These are phyloP conservation scores for Lithophane socia DNA, from an alignment of 2,888 invertebrate genomes.

Conservation along the genomic window DNA sequence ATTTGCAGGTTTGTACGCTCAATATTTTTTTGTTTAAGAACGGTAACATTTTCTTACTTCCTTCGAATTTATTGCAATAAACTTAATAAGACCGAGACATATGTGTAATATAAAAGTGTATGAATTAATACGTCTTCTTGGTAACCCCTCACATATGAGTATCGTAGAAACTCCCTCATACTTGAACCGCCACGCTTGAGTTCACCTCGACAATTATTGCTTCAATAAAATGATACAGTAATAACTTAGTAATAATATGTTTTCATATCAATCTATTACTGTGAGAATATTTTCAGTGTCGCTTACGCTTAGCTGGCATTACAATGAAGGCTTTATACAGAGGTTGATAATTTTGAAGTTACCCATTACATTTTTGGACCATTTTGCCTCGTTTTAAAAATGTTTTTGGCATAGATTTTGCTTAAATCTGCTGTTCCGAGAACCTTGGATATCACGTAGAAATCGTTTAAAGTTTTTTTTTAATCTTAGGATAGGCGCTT, in stretches of 20 bases:
- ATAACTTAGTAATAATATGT: neutral
- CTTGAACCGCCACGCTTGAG: slow-evolving; percentile 44
- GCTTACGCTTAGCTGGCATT: neutral
- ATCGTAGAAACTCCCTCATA: slow-evolving; percentile 60
- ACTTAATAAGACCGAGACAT: neutral
- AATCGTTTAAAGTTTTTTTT: slow-evolving; percentile 22
- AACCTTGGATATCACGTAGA: slow-evolving; percentile 21
- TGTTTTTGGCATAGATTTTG: neutral
- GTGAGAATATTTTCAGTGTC: neutral
- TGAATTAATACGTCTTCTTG: slow-evolving; percentile 30
- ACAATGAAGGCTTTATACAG: slow-evolving; percentile 1
- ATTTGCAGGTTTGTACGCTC: neutral
- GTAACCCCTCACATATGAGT: slow-evolving; percentile 41
- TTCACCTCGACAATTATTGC: slow-evolving; percentile 50
- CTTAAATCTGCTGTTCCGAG: neutral
- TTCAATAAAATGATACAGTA: slow-evolving; percentile 38
- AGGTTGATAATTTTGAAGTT: neutral
- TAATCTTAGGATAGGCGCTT: neutral
- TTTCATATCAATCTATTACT: slow-evolving; percentile 12
- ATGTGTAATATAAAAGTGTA: slow-evolving; percentile 29
- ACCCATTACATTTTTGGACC: neutral
- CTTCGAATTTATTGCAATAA: slow-evolving; percentile 2
- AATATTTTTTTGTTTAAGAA: neutral
- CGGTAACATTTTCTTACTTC: neutral
- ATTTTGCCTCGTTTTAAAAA: neutral